These are phyloP conservation scores for Poecile atricapillus DNA, from an alignment of 2,113 vertebrate genomes.

Conservation along the genomic window DNA sequence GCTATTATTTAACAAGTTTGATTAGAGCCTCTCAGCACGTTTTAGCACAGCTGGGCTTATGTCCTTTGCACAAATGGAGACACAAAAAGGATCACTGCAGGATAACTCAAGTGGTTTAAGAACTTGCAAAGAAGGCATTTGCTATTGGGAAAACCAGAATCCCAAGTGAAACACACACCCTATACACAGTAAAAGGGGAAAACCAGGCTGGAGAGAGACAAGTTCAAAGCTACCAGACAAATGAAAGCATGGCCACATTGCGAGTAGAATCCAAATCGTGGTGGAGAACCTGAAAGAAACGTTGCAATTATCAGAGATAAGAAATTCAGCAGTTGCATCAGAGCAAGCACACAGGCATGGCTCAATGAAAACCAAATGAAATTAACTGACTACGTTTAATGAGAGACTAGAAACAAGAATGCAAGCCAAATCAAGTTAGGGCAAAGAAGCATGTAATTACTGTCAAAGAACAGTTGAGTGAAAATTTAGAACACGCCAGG, in stretches of 20 bases:
- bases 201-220: not conserved
- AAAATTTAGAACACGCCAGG: conserved; percentile 2
- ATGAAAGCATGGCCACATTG: not conserved
- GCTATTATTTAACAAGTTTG: not conserved
- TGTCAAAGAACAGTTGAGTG: conserved; percentile 26
- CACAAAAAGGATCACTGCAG: not conserved
- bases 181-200: not conserved
- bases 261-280: accelerated
- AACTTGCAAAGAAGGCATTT: not conserved
- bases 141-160: not conserved
- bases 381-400: conserved; percentile 55
- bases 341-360: not conserved
- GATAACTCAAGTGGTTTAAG: not conserved
- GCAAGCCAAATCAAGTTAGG: conserved; percentile 56
- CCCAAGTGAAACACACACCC: not conserved
- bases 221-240: not conserved
- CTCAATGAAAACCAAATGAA: conserved; percentile 16
- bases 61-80: not conserved
- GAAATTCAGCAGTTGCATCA: not conserved
- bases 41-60: not conserved
- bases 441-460: conserved; percentile 60
- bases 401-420: conserved; percentile 41
- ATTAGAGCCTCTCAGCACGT: not conserved
- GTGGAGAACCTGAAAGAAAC: not conserved
- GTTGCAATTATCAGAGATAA: not conserved